A percentile compares a stretch with the other conserved stretches of the same genome.
phyloP scores from a whole-genome alignment of 2,113 vertebrate genomes.

The Callithrix jacchus region DNA sequence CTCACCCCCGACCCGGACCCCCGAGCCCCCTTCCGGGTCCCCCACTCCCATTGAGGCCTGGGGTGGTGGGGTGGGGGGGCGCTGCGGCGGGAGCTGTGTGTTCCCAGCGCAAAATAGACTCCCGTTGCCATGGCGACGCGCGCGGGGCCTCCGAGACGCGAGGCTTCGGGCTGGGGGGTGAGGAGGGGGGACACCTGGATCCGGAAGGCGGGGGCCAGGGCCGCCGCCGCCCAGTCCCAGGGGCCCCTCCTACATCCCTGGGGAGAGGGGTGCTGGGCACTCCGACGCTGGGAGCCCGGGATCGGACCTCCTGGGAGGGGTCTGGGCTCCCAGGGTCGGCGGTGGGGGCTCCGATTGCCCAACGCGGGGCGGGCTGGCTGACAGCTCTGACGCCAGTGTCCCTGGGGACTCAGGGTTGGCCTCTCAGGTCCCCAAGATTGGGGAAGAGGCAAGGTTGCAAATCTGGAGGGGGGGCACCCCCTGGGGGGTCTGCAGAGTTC shows the following conservation, averaged over 20 bases:
- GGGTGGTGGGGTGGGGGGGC: conserved; percentile 45
- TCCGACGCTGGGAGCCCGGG: neutral
- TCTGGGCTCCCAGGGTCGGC: neutral
- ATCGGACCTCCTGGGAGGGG: neutral
- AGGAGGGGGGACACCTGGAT: conserved; percentile 67
- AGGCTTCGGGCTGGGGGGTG: conserved; percentile 46
- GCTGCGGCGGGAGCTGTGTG: conserved; percentile 71
- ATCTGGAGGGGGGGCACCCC: neutral
- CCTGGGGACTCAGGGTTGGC: neutral
- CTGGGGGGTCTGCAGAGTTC: neutral
- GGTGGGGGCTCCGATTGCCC: neutral
- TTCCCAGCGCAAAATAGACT: conserved; percentile 79
- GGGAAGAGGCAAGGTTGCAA: neutral
- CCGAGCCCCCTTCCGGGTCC: neutral
- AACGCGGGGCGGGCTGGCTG: neutral
- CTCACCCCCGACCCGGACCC: neutral
- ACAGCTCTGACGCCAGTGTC: neutral
- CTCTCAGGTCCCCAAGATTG: neutral
- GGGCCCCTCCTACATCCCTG: neutral
- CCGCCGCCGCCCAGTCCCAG: neutral
- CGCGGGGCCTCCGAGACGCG: conserved; percentile 66
- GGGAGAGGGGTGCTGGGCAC: neutral
- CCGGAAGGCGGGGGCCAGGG: conserved; percentile 73
- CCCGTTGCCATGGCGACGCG: conserved; percentile 73
- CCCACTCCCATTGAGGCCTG: neutral